Conservation (phyloP, 1,140 invertebrate genomes). For the Drosophila insularis region DNA sequence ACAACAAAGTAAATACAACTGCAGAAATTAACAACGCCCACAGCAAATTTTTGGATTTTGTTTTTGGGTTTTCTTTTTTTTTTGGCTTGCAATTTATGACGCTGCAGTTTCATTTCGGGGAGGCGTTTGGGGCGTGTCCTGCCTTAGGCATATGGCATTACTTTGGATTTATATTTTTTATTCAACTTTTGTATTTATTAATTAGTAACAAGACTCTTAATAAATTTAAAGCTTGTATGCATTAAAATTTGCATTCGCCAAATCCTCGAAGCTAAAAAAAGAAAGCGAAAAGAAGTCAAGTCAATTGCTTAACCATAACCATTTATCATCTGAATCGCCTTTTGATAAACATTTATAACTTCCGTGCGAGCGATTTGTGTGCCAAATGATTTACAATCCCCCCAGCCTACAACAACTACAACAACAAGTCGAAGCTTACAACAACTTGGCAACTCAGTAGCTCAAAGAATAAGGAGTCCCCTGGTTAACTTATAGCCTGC, state of each 20-base stretch:
- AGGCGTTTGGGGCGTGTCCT: constrained; percentile 47
- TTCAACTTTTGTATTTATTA: constrained; percentile 68
- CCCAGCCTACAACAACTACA: not conserved
- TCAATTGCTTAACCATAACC: constrained; percentile 47
- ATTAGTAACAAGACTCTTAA: constrained; percentile 66
- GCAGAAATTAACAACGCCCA: constrained; percentile 76
- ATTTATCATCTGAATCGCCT: constrained; percentile 68
- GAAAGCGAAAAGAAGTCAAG: constrained; percentile 14
- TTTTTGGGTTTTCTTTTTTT: constrained; percentile 24
- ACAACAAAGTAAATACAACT: constrained; percentile 75
- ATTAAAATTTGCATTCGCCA: constrained; percentile 64
- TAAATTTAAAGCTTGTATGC: constrained; percentile 62
- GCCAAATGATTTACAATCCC: constrained; percentile 50
- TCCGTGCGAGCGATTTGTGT: constrained; percentile 69
- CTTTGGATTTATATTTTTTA: constrained; percentile 3
- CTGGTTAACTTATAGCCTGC: constrained; percentile 49
- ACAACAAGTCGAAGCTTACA: not conserved
- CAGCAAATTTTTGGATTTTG: constrained; percentile 45
- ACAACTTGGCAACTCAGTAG: constrained; percentile 25
- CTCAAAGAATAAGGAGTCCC: not conserved
- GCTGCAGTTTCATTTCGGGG: constrained; percentile 53
- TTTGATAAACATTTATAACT: constrained; percentile 75
- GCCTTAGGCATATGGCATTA: constrained; percentile 44
- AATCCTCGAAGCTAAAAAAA: not conserved
- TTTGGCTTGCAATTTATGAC: constrained; percentile 65